Evolutionary conservation across 2,888 invertebrate species (phyloP).

Genomic region (Panopea generosa): DNA sequence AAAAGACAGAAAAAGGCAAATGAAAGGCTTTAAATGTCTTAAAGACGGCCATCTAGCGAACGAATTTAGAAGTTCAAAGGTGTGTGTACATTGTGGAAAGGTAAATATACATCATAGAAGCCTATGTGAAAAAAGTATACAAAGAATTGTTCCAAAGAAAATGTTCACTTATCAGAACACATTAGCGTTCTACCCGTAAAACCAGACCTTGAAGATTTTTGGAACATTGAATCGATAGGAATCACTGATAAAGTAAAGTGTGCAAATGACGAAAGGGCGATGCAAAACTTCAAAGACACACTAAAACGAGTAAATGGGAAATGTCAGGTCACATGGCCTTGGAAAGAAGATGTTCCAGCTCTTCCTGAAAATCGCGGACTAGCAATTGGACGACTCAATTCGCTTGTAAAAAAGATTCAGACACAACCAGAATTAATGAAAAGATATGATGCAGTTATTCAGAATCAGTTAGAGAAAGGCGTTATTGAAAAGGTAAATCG

Average conservation of each 20-base stretch:
- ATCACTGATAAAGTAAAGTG: background rate
- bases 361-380: slow-evolving; percentile 22
- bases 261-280: slow-evolving; percentile 9
- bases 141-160: no score
- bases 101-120: slow-evolving; percentile 6
- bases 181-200: background rate
- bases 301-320: background rate
- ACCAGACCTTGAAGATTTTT: slow-evolving; percentile 20
- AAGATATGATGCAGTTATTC: slow-evolving; percentile 13
- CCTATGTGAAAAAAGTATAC: background rate
- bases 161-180: no score
- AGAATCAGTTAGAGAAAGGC: slow-evolving; percentile 16
- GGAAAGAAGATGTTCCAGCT: slow-evolving; percentile 20
- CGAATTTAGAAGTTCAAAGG: slow-evolving; percentile 8
- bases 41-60: background rate
- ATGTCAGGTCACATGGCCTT: slow-evolving; percentile 30
- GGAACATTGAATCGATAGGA: slow-evolving; percentile 23
- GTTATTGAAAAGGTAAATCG: slow-evolving; percentile 21
- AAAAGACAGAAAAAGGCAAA: no score
- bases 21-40: background rate
- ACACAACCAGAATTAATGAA: slow-evolving; percentile 19
- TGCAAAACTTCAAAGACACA: slow-evolving; percentile 17
- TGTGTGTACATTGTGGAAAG: slow-evolving; percentile 19
- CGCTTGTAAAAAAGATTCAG: background rate
- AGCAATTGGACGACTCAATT: slow-evolving; percentile 20